Evolutionary conservation across 2,888 invertebrate genomes (phyloP), one percentile per base, ranked within the genome.

Genomic region (Theretra japonica): DNA sequence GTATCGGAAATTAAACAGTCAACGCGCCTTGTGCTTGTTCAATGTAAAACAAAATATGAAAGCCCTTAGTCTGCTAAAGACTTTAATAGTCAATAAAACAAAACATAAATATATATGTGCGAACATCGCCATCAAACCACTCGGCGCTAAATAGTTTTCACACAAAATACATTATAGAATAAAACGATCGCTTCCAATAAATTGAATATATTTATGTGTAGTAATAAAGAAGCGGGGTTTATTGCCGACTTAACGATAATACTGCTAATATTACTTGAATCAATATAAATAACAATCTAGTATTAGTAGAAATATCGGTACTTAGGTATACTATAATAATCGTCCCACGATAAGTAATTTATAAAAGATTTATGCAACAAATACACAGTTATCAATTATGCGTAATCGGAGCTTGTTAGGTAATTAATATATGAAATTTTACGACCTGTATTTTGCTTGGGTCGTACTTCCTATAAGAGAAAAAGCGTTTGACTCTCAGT

Each of bases 161-260:
- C 65, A 65, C 65, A 65, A 65, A 65, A 65, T 65, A 41, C 62
- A 21, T 41, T 65, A 65, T 23, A 6, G 23, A 48, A 65, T 48
- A 65, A 65, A 65, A 65, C 65, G 65, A 65, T 65, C 65, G 23
- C 65, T 48, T 65, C 48, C 48, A 65, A 65, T 65, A 65, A 65
- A 65, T 65, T 48, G 25, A 65, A 65, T 65, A 65, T 65, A 23
- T 65, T 65, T 65, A 65, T 65, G 65, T 23, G 41, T 6, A 65
- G 65, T 48, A 65, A 65, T 65, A 65, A 65, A 65, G 65, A 65
- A 41, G 11, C 23, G 23, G 19, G 30, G 33, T 70, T 70, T 70
- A 79, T 81, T 79, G 76, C 80, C 73, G 71, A 76, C 75, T 75
- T 75, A 74, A 80, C 75, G 77, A 79, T 77, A 79, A 75, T 78